These are phyloP conservation scores for Masticophis lateralis DNA, from an alignment of 2,797 vertebrate species.

Conservation along the genomic window DNA sequence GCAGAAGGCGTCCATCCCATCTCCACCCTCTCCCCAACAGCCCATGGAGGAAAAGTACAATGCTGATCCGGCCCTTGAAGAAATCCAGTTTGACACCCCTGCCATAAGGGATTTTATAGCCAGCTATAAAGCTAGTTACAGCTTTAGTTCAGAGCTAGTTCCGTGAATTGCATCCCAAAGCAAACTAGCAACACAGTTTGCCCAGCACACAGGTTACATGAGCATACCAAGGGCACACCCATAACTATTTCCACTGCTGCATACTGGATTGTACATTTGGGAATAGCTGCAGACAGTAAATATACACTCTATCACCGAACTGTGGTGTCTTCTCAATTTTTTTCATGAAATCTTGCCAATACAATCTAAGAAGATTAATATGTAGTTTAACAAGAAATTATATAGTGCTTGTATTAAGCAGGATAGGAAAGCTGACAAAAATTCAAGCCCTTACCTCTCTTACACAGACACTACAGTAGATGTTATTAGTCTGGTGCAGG, in stretches of 20 bases:
- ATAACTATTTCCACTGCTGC: background rate
- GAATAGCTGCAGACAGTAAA: background rate
- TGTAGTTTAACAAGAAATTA: constrained; percentile 1
- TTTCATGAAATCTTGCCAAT: background rate
- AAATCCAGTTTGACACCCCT: too few relatives aligned
- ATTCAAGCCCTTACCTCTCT: background rate
- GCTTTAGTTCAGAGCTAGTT: background rate
- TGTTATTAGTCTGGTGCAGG: background rate
- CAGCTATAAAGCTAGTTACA: background rate
- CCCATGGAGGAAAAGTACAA: too few relatives aligned
- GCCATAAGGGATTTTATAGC: background rate
- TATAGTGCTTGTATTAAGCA: background rate
- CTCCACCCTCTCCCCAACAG: too few relatives aligned
- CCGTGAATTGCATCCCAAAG: background rate
- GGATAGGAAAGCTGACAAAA: background rate
- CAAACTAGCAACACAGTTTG: background rate
- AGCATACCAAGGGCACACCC: background rate
- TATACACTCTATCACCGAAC: background rate
- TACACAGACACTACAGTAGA: background rate
- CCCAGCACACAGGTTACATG: background rate
- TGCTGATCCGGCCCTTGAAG: too few relatives aligned
- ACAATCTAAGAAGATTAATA: constrained; percentile 12
- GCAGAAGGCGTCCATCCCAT: too few relatives aligned
- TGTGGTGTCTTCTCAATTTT: background rate
- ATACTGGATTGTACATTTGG: background rate